Conservation (phyloP, 1,140 invertebrate species). For the Brachionus plicatilis region DNA sequence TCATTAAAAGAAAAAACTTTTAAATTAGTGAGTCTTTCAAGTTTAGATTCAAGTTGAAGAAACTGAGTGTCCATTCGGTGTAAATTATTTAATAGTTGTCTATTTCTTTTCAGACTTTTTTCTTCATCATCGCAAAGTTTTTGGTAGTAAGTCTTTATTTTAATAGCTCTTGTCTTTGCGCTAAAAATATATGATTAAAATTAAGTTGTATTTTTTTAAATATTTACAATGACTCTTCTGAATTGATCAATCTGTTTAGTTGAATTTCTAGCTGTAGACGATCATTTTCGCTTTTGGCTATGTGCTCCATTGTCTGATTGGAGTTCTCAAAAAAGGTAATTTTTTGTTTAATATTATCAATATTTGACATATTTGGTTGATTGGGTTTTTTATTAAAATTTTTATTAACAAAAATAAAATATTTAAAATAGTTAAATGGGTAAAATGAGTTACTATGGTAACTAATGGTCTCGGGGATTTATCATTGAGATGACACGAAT, state of each 20-base stretch:
- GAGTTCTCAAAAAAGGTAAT: neutral
- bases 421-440: neutral
- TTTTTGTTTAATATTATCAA: neutral
- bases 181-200: neutral
- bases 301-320: neutral
- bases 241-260: neutral
- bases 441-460: neutral
- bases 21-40: constrained; percentile 4
- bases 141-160: constrained; percentile 24
- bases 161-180: neutral
- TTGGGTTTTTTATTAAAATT: neutral
- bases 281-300: constrained; percentile 27
- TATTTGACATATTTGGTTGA: neutral
- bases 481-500: neutral
- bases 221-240: constrained; percentile 16
- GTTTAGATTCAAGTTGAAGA: constrained; percentile 23
- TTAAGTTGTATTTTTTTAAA: neutral
- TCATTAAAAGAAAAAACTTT: neutral
- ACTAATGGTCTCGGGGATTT: neutral
- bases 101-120: constrained; percentile 26
- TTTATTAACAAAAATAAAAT: neutral
- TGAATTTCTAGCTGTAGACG: constrained; percentile 21
- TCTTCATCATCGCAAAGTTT: constrained; percentile 31
- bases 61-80: constrained; percentile 23
- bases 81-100: constrained; percentile 8